Evolutionary conservation across 1,140 invertebrate species (phyloP).

Genomic region (Grapholita molesta): DNA sequence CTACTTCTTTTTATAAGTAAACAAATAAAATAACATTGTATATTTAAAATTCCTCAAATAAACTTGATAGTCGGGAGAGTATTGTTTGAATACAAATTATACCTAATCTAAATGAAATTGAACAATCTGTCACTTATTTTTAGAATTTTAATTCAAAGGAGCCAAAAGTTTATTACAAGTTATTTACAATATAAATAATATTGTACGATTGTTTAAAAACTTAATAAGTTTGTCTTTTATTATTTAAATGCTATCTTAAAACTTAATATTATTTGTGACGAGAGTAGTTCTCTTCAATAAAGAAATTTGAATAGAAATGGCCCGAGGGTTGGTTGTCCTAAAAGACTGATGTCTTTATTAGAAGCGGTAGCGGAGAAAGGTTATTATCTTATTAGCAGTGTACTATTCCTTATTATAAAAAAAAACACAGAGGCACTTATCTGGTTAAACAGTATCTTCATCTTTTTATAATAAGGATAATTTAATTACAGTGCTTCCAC

Average conservation of each 20-base stretch:
- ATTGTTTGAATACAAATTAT: too few relatives aligned
- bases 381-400: too few relatives aligned
- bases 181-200: background rate
- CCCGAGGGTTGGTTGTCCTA: constrained; percentile 25
- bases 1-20: too few relatives aligned
- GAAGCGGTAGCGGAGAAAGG: background rate
- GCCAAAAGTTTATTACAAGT: constrained; percentile 9
- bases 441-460: too few relatives aligned
- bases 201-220: background rate
- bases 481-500: too few relatives aligned
- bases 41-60: background rate
- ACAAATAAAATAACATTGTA: too few relatives aligned
- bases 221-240: background rate
- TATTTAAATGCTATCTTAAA: background rate
- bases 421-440: too few relatives aligned
- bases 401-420: too few relatives aligned
- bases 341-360: background rate
- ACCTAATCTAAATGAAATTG: too few relatives aligned
- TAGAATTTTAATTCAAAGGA: constrained; percentile 23
- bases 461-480: too few relatives aligned
- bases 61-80: background rate
- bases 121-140: background rate
- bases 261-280: constrained; percentile 7
- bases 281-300: constrained; percentile 39
- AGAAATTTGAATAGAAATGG: constrained; percentile 61